Conservation (phyloP, 2,888 invertebrate species). For the Eupithecia tripunctaria region DNA sequence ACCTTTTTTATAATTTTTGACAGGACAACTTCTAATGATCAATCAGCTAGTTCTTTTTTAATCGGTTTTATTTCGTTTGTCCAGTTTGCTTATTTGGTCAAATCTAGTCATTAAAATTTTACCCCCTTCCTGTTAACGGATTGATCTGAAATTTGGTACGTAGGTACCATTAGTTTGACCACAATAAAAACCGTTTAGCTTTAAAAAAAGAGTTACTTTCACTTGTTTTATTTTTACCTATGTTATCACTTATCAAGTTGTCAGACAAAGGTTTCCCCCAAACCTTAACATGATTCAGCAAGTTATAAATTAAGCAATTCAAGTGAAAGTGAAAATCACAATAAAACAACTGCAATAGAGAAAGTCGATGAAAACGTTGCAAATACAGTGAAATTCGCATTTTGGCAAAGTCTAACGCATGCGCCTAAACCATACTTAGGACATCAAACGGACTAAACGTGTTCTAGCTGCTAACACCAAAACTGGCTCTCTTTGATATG, state of each 20-base stretch:
- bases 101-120: no score
- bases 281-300: background rate
- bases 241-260: no score
- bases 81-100: no score
- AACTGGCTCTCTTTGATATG: conserved; percentile 32
- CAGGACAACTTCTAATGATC: background rate
- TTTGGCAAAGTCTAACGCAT: conserved; percentile 67
- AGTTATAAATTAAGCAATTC: conserved; percentile 1
- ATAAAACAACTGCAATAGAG: conserved; percentile 43
- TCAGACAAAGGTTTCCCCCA: no score
- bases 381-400: conserved; percentile 52
- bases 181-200: no score
- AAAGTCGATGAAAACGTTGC: conserved; percentile 75
- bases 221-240: no score
- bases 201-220: no score
- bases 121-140: no score
- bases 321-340: conserved; percentile 19
- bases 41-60: background rate
- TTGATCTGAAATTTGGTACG: no score
- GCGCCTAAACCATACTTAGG: conserved; percentile 52
- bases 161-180: no score
- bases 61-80: no score
- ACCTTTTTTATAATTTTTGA: background rate
- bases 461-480: conserved; percentile 42
- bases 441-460: conserved; percentile 51